Base-by-base conservation (phyloP, 2,888 invertebrate genomes). In the Drosophila incognita region DNA sequence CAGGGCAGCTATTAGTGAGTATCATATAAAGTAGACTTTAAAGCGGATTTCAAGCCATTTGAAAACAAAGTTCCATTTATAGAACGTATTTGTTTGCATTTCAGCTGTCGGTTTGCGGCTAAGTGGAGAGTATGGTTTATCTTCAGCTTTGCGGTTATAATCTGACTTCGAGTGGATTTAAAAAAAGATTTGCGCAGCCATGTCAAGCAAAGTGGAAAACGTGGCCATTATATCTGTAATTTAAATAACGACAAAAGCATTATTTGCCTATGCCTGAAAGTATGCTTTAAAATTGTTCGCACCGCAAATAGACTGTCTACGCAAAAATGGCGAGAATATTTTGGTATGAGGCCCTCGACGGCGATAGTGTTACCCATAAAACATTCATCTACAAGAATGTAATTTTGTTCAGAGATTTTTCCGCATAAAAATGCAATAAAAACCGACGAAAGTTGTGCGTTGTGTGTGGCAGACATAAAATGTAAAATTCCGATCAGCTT, bases 221-320 rank as follows among this genome's bases (percentile, higher is more conserved):
- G 53, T 40, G 36, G 62, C 51, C 63, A 70, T 85, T 80, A 80
- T 80, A 69, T 59, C 36, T 60, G 67, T 73, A 77, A 85, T 76
- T 76, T 71, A 73, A 74, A 57, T 82, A 74, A 76, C 68, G 65
- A 75, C 71, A n/a, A 10, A 36, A 21, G 48, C 66, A 78, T 59
- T 83, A 63, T 69, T 66, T 80, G 65, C 51, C 69, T 51, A 46
- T 42, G 69, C 69, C 76, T 18, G n/a, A 65, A 81, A 78, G 61
- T 70, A 61, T 81, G 65, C 69, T 72, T 60, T 65, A 68, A 87
- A 72, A 74, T 68, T 69, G 48, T 35, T n/a, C 38, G 18, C 33
- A 59, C 24, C 59, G 58, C 59, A 81, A 71, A 77, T 78, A 66
- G 72, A 68, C 69, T 72, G 57, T 59, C 69, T 56, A 13, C 49